phyloP scores from a whole-genome alignment of 2,797 vertebrate genomes.

The Scyliorhinus canicula region DNA sequence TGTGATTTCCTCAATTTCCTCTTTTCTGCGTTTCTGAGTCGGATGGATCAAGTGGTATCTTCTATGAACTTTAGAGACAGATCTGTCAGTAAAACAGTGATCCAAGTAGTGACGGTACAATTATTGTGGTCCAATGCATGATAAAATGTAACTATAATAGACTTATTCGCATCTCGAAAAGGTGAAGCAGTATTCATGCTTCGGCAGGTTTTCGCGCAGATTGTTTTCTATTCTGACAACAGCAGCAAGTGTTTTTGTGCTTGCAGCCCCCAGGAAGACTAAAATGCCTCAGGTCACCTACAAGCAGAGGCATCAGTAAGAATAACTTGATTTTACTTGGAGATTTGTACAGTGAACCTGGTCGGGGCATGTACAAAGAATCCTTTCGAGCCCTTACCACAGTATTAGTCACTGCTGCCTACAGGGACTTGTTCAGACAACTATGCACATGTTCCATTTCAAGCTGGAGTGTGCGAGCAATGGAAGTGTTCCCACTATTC shows the following conservation, averaged over 20 bases:
- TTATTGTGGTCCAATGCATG: neutral
- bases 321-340: neutral
- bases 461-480: neutral
- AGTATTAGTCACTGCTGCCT: neutral
- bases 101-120: neutral
- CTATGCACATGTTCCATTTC: neutral
- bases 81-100: conserved; percentile 6
- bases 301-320: neutral
- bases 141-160: conserved; percentile 12
- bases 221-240: neutral
- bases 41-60: neutral
- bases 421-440: neutral
- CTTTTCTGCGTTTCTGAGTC: neutral
- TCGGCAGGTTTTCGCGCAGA: neutral
- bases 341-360: neutral
- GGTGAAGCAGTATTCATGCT: neutral
- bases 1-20: too few species aligned
- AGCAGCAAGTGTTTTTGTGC: neutral
- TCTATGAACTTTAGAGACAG: neutral
- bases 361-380: neutral
- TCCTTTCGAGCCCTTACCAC: neutral
- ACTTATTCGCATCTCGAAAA: neutral
- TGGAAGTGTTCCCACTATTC: neutral
- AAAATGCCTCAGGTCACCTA: neutral
- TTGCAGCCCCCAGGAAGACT: neutral